Evolutionary conservation across 2,797 vertebrate genomes (phyloP).

Genomic region (Gorsachius magnificus): DNA sequence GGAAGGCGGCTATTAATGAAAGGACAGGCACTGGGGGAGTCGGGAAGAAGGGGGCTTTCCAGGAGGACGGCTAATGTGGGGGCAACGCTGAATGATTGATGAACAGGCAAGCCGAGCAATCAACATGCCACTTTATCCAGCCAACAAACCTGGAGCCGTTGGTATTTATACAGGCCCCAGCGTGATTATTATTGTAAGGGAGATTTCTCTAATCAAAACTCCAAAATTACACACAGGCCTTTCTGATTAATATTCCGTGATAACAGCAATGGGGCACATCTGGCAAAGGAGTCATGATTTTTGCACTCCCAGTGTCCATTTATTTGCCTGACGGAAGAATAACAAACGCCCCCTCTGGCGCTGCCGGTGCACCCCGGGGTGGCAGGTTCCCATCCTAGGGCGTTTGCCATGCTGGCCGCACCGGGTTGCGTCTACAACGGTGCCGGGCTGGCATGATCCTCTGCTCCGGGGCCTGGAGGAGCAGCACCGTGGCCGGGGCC

Average conservation of each 20-base stretch:
- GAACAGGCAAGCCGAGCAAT: slow-evolving; percentile 24
- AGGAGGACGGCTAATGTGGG: neutral
- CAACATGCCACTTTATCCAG: slow-evolving; percentile 46
- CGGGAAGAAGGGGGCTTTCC: neutral
- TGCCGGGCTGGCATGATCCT: neutral
- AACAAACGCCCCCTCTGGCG: neutral
- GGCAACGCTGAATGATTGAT: slow-evolving; percentile 33
- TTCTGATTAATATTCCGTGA: slow-evolving; percentile 80
- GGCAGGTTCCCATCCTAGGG: neutral
- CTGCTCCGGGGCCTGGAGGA: neutral
- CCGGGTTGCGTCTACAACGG: accelerated
- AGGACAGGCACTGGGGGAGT: neutral
- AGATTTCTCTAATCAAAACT: slow-evolving; percentile 82
- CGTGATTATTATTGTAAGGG: slow-evolving; percentile 80
- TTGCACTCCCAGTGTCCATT: slow-evolving; percentile 34
- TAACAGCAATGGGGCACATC: slow-evolving; percentile 77
- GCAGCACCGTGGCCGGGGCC: accelerated
- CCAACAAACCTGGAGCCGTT: slow-evolving; percentile 39
- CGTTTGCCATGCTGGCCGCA: neutral
- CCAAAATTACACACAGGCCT: slow-evolving; percentile 75
- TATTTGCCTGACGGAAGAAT: slow-evolving; percentile 60
- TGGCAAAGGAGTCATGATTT: slow-evolving; percentile 60
- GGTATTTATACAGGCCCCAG: slow-evolving; percentile 70
- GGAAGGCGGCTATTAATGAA: neutral
- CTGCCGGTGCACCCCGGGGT: neutral